Evolutionary conservation across 2,888 invertebrate genomes (phyloP), one percentile per base, ranked within the genome.

Genomic region (Stramonita haemastoma): DNA sequence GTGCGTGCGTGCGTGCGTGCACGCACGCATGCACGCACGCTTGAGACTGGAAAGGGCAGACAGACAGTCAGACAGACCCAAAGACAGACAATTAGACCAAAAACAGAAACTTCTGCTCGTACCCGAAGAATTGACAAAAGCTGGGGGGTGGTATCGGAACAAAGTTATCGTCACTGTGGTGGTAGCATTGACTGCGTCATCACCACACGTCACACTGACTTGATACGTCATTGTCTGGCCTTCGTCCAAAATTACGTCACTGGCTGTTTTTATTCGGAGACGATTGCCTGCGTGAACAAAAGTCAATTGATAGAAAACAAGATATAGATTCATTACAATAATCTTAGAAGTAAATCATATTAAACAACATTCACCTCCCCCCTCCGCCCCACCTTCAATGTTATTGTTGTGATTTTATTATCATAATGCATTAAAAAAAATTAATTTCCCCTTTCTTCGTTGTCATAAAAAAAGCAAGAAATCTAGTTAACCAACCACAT

Each of bases 121-220:
- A 60, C 57, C 57, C 6, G 86, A 60, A 60, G 13, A 13, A 36
- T 66, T 70, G 26, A 32, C 26, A 56, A 73, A 86, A 73, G 46
- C 46, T 46, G 46, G 81, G 22, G 81, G 81, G 11, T 83, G 36
- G 81, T 83, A 46, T 1, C 26, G 81, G 46, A 46, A 46, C 8
- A 83, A 83, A 22, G 22, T 22, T 8, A 83, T 46, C 15, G 5
- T 4, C 46, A 46, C 46, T 22, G 46, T 22, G 36, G 11, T 11
- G 17, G 81, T 83, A 5, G 8, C 46, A 29, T 87, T 79, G 29
- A 56, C n/a, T 32, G 15, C 86, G 26, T 57, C 86, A 86, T 86
- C 60, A 60, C 86, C 86, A 57, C 86, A 57, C 86, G 57, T 86
- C 66, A 57, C 86, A 11, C 17, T 86, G 34, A 57, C 34, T n/a